A percentile compares a stretch with the other conserved stretches of the same genome.
phyloP scores from a whole-genome alignment of 2,113 vertebrate genomes.

The Salvelinus alpinus region DNA sequence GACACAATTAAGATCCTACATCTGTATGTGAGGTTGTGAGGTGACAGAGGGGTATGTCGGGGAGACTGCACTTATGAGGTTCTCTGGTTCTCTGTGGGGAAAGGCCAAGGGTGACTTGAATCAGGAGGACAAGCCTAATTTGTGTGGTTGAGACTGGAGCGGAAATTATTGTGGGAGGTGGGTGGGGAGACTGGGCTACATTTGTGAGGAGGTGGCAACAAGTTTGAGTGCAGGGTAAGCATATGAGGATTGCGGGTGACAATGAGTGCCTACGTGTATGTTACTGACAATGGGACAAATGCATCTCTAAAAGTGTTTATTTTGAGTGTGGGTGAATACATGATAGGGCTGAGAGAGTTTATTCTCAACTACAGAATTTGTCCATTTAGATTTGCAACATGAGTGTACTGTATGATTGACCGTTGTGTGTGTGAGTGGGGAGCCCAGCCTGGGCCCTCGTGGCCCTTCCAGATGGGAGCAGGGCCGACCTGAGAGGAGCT shows the following conservation, averaged over 20 bases:
- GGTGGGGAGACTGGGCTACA: too few relatives aligned
- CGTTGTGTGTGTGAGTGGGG: conserved; percentile 8
- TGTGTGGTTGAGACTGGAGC: neutral
- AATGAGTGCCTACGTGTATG: too few relatives aligned
- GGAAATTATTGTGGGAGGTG: neutral
- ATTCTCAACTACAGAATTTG: too few relatives aligned
- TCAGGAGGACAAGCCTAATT: conserved; percentile 21
- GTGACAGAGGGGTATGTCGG: conserved; percentile 50
- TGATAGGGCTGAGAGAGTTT: neutral
- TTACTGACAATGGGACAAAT: too few relatives aligned
- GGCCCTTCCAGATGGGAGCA: too few relatives aligned
- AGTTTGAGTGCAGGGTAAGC: too few relatives aligned
- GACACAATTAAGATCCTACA: too few relatives aligned
- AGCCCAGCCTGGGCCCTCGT: neutral
- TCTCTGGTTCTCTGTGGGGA: conserved; percentile 2
- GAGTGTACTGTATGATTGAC: neutral
- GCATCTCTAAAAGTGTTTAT: too few relatives aligned
- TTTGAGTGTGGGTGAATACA: neutral
- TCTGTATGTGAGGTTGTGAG: conserved; percentile 39
- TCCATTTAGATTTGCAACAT: too few relatives aligned
- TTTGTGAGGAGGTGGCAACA: too few relatives aligned
- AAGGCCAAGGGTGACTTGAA: conserved; percentile 7
- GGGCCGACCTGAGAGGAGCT: too few relatives aligned
- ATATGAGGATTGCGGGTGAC: too few relatives aligned
- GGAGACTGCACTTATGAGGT: neutral